A percentile compares a stretch with the other conserved stretches of the same genome.
phyloP scores from a whole-genome alignment of 2,113 vertebrate genomes.

The Cebus imitator region DNA sequence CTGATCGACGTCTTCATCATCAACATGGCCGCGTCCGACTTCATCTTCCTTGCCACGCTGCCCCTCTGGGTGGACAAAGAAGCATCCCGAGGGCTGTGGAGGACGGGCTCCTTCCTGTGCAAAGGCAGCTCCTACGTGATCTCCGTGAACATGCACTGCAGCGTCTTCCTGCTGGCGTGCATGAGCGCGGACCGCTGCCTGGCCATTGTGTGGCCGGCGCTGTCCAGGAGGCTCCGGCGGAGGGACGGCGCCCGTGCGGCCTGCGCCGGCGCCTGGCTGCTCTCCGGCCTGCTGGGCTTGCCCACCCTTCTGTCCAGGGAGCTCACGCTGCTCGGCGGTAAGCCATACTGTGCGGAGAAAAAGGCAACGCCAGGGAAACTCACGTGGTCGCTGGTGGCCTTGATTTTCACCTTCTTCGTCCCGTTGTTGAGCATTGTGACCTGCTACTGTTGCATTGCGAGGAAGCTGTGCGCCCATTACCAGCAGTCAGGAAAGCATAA shows the following conservation, averaged over 20 bases:
- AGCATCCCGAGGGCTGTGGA: constrained; percentile 72
- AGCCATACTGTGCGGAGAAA: constrained; percentile 80
- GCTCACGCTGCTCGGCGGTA: constrained; percentile 65
- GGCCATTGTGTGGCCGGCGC: constrained; percentile 79
- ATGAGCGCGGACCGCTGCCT: constrained; percentile 87
- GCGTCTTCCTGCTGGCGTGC: constrained; percentile 84
- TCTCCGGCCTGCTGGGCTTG: constrained; percentile 83
- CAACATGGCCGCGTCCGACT: constrained; percentile 86
- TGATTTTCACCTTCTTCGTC: constrained; percentile 84
- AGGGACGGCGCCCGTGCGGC: constrained; percentile 60
- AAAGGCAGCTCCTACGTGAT: constrained; percentile 85
- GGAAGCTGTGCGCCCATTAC: constrained; percentile 83
- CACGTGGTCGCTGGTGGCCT: constrained; percentile 67
- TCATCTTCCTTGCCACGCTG: constrained; percentile 86
- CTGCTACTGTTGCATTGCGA: constrained; percentile 85
- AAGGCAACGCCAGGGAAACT: constrained; percentile 9
- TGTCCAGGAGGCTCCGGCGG: constrained; percentile 77
- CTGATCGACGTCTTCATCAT: constrained; percentile 85
- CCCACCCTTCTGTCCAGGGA: constrained; percentile 83
- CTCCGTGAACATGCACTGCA: constrained; percentile 88
- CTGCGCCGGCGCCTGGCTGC: constrained; percentile 82
- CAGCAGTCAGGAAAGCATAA: constrained; percentile 80
- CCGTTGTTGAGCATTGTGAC: constrained; percentile 84
- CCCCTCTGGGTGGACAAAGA: constrained; percentile 87
- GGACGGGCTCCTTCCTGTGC: constrained; percentile 84